A percentile compares a stretch with the other conserved stretches of the same genome.
Evolutionary conservation across 2,113 vertebrate genomes (phyloP).

Genomic region (Sebastes fasciatus): DNA sequence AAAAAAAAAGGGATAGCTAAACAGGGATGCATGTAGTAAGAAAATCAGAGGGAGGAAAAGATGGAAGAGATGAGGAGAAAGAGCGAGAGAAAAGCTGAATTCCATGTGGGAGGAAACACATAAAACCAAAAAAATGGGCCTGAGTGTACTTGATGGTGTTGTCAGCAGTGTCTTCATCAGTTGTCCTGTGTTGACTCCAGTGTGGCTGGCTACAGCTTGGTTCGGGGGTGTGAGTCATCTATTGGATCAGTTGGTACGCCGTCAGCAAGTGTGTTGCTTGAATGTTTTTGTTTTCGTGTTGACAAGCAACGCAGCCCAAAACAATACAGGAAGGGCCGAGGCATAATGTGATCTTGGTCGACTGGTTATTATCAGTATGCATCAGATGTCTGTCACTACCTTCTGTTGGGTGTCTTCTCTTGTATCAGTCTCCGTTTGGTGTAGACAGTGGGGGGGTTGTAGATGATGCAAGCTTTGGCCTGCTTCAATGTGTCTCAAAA

Average conservation of each 20-base stretch:
- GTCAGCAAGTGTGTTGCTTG: slow-evolving; percentile 55
- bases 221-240: slow-evolving; percentile 57
- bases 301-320: slow-evolving; percentile 16
- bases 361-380: slow-evolving; percentile 65
- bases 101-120: slow-evolving; percentile 59
- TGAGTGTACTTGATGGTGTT: slow-evolving; percentile 80
- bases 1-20: slow-evolving; percentile 58
- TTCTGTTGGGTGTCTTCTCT: slow-evolving; percentile 73
- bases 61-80: slow-evolving; percentile 55
- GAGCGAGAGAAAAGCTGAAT: slow-evolving; percentile 60
- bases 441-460: slow-evolving; percentile 53
- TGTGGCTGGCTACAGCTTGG: slow-evolving; percentile 70
- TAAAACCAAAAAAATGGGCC: slow-evolving; percentile 61
- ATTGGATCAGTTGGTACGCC: slow-evolving; percentile 70
- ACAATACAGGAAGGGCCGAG: slow-evolving; percentile 27
- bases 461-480: slow-evolving; percentile 56
- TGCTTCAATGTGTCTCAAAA: slow-evolving; percentile 68
- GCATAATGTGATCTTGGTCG: slow-evolving; percentile 34
- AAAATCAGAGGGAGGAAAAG: slow-evolving; percentile 54
- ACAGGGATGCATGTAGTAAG: slow-evolving; percentile 75
- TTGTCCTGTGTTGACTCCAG: slow-evolving; percentile 72
- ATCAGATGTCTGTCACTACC: slow-evolving; percentile 60
- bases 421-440: slow-evolving; percentile 71
- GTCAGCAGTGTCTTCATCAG: slow-evolving; percentile 84
- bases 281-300: slow-evolving; percentile 61